Base-by-base conservation (phyloP, 2,113 vertebrate genomes). In the Desmodus rotundus region DNA sequence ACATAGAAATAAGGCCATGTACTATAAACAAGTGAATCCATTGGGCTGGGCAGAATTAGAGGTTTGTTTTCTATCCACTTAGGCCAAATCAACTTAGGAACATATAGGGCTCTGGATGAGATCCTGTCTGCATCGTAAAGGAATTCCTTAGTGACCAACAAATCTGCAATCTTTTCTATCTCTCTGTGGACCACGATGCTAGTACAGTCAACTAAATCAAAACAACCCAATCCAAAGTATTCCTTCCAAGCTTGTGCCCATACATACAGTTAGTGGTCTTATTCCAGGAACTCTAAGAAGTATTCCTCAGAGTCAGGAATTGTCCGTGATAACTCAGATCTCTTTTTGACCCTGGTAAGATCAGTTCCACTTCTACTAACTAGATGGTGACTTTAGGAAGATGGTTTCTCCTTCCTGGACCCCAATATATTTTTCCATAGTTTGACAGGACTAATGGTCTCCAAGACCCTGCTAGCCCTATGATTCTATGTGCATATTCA, bases 21-120 rank as follows among this genome's bases (percentile, higher is more conserved):
- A 33, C 24, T 88, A 72, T 77, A 93, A 95, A 86, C 24, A 77
- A 95, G 74, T 87, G 33, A 94, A 92, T 80, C 43, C 65, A 80
- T 15, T 83, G 45, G 1, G 17, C 24, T 36, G 36, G 56, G 50
- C 4, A 90, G 16, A 95, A 94, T 31, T 95, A 54, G 4, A 92
- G 61, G 45, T 70, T 93, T 68, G 15, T 47, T 87, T 83, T 90
- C 74, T 22, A 78, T 63, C 16, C 20, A 88, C 36, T 89, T 63
- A 47, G 12, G 11, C 11, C 50, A 95, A 31, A 74, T 84, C 61
- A 96, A 43, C 1, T 77, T 89, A 78, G 16, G n/a, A 65, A 86
- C 19, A 45, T 38, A 9, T 36, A 82, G 58, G 7, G 4, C 54
- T 80, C 33, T 87, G 20, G 13, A 83, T 73, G 38, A 54, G 28